Evolutionary conservation across 2,113 vertebrate genomes (phyloP).

Genomic region (Calonectris borealis): DNA sequence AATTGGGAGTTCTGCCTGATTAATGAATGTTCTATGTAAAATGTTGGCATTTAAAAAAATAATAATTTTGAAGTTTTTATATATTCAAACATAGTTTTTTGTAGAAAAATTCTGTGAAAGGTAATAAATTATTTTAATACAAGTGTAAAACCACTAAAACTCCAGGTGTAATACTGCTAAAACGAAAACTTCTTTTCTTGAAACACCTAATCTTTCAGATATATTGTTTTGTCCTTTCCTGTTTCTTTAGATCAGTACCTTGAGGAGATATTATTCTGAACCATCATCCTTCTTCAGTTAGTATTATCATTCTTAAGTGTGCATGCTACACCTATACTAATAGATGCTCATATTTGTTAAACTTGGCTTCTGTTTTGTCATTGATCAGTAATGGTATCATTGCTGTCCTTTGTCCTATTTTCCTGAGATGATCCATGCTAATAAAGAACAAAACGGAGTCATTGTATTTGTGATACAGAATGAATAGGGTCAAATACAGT

Average conservation of each 20-base stretch:
- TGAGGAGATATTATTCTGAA: neutral
- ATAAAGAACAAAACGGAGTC: neutral
- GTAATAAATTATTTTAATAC: neutral
- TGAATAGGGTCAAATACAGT: neutral
- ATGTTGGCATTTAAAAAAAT: neutral
- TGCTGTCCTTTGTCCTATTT: neutral
- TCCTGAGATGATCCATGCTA: neutral
- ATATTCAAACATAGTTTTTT: neutral
- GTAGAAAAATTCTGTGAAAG: neutral
- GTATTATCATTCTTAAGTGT: neutral
- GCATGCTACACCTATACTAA: neutral
- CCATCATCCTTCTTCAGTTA: neutral
- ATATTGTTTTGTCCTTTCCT: neutral
- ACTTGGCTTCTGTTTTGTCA: neutral
- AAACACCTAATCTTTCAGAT: neutral
- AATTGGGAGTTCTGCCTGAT: neutral
- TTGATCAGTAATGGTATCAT: neutral
- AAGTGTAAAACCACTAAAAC: neutral
- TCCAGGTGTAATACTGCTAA: neutral
- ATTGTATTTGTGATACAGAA: neutral
- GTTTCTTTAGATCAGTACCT: neutral
- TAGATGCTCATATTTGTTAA: neutral
- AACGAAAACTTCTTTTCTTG: neutral
- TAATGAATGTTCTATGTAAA: neutral
- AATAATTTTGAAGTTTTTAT: neutral